Evolutionary conservation across 2,888 invertebrate genomes (phyloP).

Genomic region (Punctoribates punctum): DNA sequence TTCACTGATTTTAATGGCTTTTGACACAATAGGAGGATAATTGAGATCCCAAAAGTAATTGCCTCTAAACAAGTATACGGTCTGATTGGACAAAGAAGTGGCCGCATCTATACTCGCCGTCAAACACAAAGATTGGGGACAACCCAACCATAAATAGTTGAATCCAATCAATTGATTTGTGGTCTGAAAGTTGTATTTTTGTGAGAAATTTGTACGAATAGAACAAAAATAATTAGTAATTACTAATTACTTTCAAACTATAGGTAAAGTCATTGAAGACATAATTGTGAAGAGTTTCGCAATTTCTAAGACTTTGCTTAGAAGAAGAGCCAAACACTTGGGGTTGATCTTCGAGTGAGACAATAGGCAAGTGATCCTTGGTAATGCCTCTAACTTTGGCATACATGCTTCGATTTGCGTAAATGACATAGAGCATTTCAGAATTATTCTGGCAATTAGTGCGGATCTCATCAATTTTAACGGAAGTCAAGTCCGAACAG

Average conservation of each 20-base stretch:
- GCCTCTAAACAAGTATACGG: background rate
- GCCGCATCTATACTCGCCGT: background rate
- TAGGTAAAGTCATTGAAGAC: background rate
- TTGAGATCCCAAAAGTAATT: background rate
- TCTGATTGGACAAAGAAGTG: background rate
- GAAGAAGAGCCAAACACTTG: background rate
- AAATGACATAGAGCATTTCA: background rate
- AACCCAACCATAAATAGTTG: slow-evolving; percentile 17
- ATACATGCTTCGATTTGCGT: background rate
- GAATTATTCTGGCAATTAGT: too few relatives aligned
- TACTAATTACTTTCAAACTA: background rate
- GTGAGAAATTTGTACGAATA: background rate
- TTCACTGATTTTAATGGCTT: background rate
- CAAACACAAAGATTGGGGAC: background rate
- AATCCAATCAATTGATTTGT: background rate
- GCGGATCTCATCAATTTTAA: background rate
- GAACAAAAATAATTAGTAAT: background rate
- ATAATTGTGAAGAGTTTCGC: background rate
- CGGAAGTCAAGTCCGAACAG: background rate
- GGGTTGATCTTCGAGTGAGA: background rate
- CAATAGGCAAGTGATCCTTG: background rate
- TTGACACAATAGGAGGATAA: background rate
- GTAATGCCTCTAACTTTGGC: background rate
- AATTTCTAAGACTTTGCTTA: background rate
- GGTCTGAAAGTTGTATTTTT: background rate